phyloP scores from a whole-genome alignment of 2,888 invertebrate genomes.

The Neoaliturus tenellus region DNA sequence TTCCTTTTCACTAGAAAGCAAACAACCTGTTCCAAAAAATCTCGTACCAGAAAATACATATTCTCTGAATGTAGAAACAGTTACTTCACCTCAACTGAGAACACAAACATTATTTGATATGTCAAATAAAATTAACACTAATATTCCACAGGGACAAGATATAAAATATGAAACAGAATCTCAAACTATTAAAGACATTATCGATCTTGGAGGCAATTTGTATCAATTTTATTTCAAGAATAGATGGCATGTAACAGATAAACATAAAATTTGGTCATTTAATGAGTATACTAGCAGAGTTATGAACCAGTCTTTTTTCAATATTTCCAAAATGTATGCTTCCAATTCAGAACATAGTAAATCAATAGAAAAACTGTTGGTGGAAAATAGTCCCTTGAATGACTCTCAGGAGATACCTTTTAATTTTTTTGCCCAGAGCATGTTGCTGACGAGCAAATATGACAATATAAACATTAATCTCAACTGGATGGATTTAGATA shows the following conservation, averaged over 20 bases:
- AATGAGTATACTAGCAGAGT: not conserved
- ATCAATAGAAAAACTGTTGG: not conserved
- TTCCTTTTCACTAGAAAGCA: not conserved
- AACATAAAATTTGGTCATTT: not conserved
- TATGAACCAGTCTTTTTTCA: not conserved
- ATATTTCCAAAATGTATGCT: not conserved
- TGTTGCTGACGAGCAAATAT: not conserved
- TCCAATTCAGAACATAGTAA: not conserved
- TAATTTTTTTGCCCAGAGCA: not conserved
- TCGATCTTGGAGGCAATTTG: not conserved
- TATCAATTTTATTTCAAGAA: constrained; percentile 15
- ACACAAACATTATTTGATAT: not conserved
- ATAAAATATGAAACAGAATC: not conserved
- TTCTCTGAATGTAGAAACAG: not conserved
- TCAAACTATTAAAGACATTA: not conserved
- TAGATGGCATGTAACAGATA: not conserved
- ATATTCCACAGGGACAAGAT: not conserved
- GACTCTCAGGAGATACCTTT: not conserved
- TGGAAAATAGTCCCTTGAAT: not conserved
- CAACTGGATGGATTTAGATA: not conserved
- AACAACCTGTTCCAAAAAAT: not conserved
- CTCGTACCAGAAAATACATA: not conserved
- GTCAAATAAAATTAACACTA: not conserved
- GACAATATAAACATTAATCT: not conserved
- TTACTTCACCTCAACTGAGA: not conserved